Evolutionary conservation across 2,797 vertebrate genomes (phyloP).

Genomic region (Cossypha polioptera): DNA sequence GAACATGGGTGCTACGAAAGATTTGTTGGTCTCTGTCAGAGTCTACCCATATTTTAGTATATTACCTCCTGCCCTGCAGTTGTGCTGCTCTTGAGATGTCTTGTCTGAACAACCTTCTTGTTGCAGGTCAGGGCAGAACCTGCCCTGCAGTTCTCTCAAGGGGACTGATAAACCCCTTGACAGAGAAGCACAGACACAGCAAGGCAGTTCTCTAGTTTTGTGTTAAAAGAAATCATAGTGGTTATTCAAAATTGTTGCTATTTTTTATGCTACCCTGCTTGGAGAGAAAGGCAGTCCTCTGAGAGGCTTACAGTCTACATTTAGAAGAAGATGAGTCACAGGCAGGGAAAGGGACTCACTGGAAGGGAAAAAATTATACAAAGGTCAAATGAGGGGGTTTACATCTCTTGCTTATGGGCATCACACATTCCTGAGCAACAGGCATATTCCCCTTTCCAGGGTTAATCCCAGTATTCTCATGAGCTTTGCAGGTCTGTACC

Average conservation of each 20-base stretch:
- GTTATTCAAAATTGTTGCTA: slow-evolving; percentile 29
- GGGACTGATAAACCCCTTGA: neutral
- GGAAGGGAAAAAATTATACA: slow-evolving; percentile 13
- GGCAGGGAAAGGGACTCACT: slow-evolving; percentile 39
- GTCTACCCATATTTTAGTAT: neutral
- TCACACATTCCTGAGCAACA: neutral
- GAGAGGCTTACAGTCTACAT: slow-evolving; percentile 25
- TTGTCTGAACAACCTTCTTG: neutral
- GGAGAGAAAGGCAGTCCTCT: slow-evolving; percentile 16
- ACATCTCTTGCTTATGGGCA: neutral
- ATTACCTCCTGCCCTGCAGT: neutral
- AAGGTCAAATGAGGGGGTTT: slow-evolving; percentile 16
- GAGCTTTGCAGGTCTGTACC: neutral
- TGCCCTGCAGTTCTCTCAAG: rapidly evolving
- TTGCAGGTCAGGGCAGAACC: neutral
- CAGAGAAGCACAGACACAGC: neutral
- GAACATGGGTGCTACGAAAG: rapidly evolving
- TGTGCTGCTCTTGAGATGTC: neutral
- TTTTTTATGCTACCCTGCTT: slow-evolving; percentile 3
- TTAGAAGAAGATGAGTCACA: slow-evolving; percentile 59
- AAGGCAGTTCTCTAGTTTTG: neutral
- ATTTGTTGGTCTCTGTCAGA: neutral
- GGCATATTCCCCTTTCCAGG: neutral
- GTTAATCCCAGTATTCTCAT: neutral
- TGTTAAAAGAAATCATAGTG: neutral